Base-by-base conservation (phyloP, 2,888 invertebrate genomes). In the Gymnoscelis rufifasciata region DNA sequence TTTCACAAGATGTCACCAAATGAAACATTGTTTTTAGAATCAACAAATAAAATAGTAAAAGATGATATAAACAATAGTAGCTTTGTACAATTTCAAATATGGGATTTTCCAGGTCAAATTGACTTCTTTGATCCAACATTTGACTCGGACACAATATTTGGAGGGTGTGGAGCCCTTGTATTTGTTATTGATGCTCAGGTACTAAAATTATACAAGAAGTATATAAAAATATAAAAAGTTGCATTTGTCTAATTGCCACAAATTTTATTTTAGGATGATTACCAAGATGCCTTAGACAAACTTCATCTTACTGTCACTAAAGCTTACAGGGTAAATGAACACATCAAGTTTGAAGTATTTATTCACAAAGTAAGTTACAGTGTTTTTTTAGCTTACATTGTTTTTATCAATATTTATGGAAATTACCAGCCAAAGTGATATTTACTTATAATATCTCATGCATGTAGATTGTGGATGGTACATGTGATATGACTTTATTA, bases 1-100 rank as follows among this genome's bases (percentile, higher is more conserved):
- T 99, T 99, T 78, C 99, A 99, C 80, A 99, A 99, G 89, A 99
- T 99, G 97, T 98, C 99, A 1, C 99, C 99, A 1, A 99, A 99
- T 87, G 99, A 99, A 88, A 99, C 99, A 0, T 89, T 99, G 43
- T 99, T 99, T 76, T 88, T 99, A 56, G 99, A 99, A 80, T 98
- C 98, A 57, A 99, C 99, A 38, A 98, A 97, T 78, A 97, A 99
- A 90, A 97, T 99, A 61, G 96, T 97, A 2, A 98, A 98, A 84
- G 98, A 99, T 87, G 98, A 98, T 73, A 97, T 99, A 54, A 97
- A 97, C 65, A 98, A 98, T 80, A 91, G 91, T 60, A 89, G 99
- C 67, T 99, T 99, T 90, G 98, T 99, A 39, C 98, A 99, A 78
- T 99, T 99, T 88, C 97, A 99, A 92, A 98, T 99, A 58, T 98